These are phyloP conservation scores for Cydia fagiglandana DNA, from an alignment of 1,140 invertebrate species.

Conservation along the genomic window DNA sequence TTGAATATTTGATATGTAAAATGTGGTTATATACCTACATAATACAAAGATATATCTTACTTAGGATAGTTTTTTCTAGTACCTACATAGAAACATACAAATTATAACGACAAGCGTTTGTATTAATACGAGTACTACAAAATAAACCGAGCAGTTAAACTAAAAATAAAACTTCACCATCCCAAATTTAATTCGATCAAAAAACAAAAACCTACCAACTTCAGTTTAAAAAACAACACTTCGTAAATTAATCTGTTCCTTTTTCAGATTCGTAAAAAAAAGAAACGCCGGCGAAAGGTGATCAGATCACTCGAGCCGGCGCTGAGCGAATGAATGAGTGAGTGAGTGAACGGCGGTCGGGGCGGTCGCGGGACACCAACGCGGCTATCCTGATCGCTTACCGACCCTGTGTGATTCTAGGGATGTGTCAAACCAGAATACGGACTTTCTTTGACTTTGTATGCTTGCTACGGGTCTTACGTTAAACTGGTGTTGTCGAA, in stretches of 20 bases:
- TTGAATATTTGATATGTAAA: too few species aligned
- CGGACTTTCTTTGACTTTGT: not conserved
- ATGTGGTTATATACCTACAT: too few species aligned
- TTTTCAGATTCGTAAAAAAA: slow-evolving; percentile 44
- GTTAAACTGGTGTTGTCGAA: not conserved
- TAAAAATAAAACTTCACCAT: not conserved
- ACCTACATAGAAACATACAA: too few species aligned
- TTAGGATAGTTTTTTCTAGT: too few species aligned
- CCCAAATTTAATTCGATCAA: not conserved
- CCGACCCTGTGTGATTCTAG: not conserved
- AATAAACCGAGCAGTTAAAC: not conserved
- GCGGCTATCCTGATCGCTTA: not conserved
- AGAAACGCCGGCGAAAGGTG: slow-evolving; percentile 42
- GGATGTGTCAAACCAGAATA: not conserved
- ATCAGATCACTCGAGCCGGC: slow-evolving; percentile 69
- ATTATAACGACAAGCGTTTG: too few species aligned
- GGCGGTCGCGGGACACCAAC: slow-evolving; percentile 60
- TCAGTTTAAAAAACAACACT: not conserved
- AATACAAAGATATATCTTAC: too few species aligned
- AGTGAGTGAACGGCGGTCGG: slow-evolving; percentile 56
- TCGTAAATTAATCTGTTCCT: slow-evolving; percentile 33
- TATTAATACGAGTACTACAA: not conserved
- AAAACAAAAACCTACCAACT: not conserved
- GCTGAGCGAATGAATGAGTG: slow-evolving; percentile 57
- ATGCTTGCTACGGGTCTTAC: not conserved